Evolutionary conservation across 2,888 invertebrate genomes (phyloP), one percentile per base, ranked within the genome.

Genomic region (Rhagonycha fulva): DNA sequence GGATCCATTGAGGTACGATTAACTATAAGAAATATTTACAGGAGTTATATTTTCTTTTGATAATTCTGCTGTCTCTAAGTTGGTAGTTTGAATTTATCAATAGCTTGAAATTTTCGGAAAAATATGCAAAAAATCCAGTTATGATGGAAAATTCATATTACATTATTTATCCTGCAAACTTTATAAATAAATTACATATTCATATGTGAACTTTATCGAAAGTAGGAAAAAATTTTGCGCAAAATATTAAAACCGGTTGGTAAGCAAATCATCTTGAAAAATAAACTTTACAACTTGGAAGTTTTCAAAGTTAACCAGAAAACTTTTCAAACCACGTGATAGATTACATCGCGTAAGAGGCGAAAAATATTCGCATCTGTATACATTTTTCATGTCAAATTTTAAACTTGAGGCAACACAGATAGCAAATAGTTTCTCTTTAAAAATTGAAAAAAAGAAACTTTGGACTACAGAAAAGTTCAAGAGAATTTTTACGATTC

Each of bases 241-340:
- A 62, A 76, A 72, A 76, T 69, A 71, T 76, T 76, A 72, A 76
- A 75, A 71, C 28, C 24, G 23, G 24, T 23, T 71, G 72, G 76
- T 72, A 72, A 76, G 76, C 72, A 75, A 75, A 75, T 75, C 68
- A 75, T 71, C 61, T 68, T 66, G 66, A 72, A 75, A 74, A 75
- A 75, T 75, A 75, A 71, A 72, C 75, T 72, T 72, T 72, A 70
- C 60, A 76, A 70, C 75, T 76, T 71, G 23, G 63, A 75, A 72
- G 47, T 76, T 72, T 72, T 47, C 62, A 67, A 62, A 69, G 75
- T 71, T 75, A 75, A 75, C 75, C 71, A 75, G 70, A 68, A 75
- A 75, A 75, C 63, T 72, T 72, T 76, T 62, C 23, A 62, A 72
- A 67, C 63, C 75, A 70, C 75, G 75, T 76, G 75, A 76, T 76